Conservation (phyloP, 2,113 vertebrate genomes). For the Ceyx melanurus region DNA sequence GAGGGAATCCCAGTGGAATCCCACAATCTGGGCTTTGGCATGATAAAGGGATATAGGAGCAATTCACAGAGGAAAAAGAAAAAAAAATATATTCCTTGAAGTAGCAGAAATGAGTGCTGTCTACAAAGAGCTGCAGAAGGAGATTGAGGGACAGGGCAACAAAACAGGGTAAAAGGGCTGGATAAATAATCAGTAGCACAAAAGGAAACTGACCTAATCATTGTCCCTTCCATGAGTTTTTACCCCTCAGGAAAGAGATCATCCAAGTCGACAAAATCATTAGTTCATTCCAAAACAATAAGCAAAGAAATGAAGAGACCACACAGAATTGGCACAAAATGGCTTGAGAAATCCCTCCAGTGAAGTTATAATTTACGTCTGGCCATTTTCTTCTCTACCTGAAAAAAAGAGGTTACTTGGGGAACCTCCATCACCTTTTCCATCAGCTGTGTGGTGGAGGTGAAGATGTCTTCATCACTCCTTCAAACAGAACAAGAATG, state of each 20-base stretch:
- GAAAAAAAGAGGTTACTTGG: background rate
- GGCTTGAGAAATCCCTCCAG: background rate
- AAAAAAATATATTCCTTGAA: background rate
- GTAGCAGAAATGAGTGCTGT: background rate
- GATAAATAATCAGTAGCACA: background rate
- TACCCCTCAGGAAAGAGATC: background rate
- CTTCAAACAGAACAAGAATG: background rate
- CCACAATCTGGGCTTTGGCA: background rate
- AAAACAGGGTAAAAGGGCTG: background rate
- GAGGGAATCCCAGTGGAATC: background rate
- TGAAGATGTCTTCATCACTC: fast-evolving
- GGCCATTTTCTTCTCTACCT: background rate
- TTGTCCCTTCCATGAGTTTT: background rate
- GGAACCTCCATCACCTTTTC: background rate
- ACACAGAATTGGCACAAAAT: background rate
- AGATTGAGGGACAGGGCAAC: background rate
- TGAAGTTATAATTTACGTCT: background rate
- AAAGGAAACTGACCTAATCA: background rate
- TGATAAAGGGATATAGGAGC: background rate
- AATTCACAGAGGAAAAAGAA: background rate
- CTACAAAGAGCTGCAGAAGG: background rate
- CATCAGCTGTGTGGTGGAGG: background rate
- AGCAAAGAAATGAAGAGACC: background rate
- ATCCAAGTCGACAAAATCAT: background rate
- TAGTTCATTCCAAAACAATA: background rate